Evolutionary conservation across 1,140 invertebrate genomes (phyloP), one percentile per base, ranked within the genome.

Genomic region (Sweltsa coloradensis): DNA sequence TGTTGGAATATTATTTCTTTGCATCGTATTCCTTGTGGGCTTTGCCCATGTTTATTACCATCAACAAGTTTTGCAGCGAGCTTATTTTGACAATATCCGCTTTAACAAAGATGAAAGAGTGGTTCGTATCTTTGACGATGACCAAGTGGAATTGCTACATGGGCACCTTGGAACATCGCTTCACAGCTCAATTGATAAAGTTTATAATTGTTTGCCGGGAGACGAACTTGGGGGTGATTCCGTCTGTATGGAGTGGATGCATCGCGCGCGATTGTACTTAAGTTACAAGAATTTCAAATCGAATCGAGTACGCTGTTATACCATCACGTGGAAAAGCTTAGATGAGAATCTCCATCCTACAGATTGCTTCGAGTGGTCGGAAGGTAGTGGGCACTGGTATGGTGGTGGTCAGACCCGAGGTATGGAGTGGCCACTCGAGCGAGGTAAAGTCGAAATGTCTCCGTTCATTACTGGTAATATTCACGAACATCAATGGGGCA

Each of bases 41-140:
- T 85, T 88, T 55, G 84, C 87, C 0, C 86, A 90, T 52, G 73
- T 86, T 5, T 76, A 86, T 29, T 89, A 90, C 58, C 78, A 85
- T 42, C 83, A 85, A 57, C 81, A 89, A 57, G 77, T 89, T 39
- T 58, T 58, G 34, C 78, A 87, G 52, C 75, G 78, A 57, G 82
- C 83, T 1, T 89, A 89, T 62, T 90, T 89, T 59, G 76, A 87
- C 27, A 79, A 77, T 57, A 82, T 89, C 31, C 80, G 86, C 57
- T 89, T 91, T 65, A 87, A 84, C 53, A 81, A 85, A 51, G 78
- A 79, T 5, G 79, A 85, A 55, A 67, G 85, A 46, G 62, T 79
- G n/a, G 73, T 90, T 48, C 75, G 76, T 53, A 74, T 90, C 13
- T 81, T 76, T 51, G 83, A 80, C 55, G 71, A 69, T 16, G 73